Evolutionary conservation across 1,140 invertebrate genomes (phyloP).

Genomic region (Agrypnia vestita): DNA sequence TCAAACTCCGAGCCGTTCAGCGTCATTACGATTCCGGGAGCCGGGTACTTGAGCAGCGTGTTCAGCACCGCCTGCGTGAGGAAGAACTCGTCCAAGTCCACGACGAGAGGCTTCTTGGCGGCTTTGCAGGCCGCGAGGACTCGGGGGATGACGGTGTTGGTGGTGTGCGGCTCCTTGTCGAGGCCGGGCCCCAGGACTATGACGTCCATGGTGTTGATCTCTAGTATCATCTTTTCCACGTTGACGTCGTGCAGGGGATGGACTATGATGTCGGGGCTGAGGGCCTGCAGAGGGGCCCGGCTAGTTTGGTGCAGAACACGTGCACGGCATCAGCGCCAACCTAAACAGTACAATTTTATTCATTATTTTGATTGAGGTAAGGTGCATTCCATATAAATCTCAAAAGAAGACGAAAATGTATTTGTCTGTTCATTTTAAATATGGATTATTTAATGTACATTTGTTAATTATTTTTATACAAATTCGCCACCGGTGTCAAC

Average conservation of each 20-base stretch:
- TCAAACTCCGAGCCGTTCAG: slow-evolving; percentile 85
- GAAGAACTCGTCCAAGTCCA: slow-evolving; percentile 86
- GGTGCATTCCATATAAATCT: too few relatives aligned
- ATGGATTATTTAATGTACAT: too few relatives aligned
- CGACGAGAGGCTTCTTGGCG: slow-evolving; percentile 78
- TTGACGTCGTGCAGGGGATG: slow-evolving; percentile 78
- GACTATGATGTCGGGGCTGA: slow-evolving; percentile 88
- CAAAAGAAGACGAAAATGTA: too few relatives aligned
- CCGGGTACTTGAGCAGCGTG: slow-evolving; percentile 28
- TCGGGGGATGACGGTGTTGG: slow-evolving; percentile 65
- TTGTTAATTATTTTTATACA: too few relatives aligned
- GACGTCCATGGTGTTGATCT: slow-evolving; percentile 78
- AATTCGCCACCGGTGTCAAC: too few relatives aligned
- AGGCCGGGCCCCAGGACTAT: slow-evolving; percentile 86
- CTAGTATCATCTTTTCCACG: slow-evolving; percentile 67
- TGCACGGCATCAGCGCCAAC: slow-evolving; percentile 83
- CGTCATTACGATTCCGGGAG: slow-evolving; percentile 78
- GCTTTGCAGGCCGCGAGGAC: slow-evolving; percentile 66
- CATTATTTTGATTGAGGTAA: too few relatives aligned
- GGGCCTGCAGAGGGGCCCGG: slow-evolving; percentile 83
- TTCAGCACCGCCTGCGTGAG: slow-evolving; percentile 71
- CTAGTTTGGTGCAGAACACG: slow-evolving; percentile 80
- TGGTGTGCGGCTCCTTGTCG: slow-evolving; percentile 74
- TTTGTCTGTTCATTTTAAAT: too few relatives aligned
- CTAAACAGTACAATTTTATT: slow-evolving; percentile 13